A percentile compares a stretch with the other conserved stretches of the same genome.
phyloP scores from a whole-genome alignment of 2,797 vertebrate genomes.

The Coluber constrictor region DNA sequence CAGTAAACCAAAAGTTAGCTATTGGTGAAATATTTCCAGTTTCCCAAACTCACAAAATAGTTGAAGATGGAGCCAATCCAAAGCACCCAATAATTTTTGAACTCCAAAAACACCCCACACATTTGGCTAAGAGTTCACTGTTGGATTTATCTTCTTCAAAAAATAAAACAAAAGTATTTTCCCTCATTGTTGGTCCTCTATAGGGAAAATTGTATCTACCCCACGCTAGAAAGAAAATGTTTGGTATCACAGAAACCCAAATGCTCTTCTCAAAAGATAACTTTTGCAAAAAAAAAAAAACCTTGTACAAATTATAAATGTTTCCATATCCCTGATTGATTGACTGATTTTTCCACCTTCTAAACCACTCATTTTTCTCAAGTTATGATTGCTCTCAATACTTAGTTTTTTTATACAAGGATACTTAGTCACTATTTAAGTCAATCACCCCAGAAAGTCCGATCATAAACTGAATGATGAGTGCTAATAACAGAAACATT shows the following conservation, averaged over 20 bases:
- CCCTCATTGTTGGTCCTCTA: background rate
- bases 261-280: background rate
- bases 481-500: too few species aligned
- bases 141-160: background rate
- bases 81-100: background rate
- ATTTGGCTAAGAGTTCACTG: background rate
- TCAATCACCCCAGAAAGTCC: background rate
- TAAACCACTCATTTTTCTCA: background rate
- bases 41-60: background rate
- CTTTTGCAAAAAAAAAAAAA: background rate
- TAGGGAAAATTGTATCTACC: background rate
- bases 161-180: background rate
- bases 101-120: background rate
- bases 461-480: background rate
- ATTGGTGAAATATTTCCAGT: rapidly evolving
- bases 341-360: background rate
- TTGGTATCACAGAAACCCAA: background rate
- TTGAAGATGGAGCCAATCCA: rapidly evolving
- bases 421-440: background rate
- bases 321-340: background rate
- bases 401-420: background rate
- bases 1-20: background rate
- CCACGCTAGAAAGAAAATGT: background rate
- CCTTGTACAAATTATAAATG: background rate
- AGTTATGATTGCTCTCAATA: background rate